phyloP scores from a whole-genome alignment of 2,113 vertebrate genomes.

The Pseudopodoces humilis region DNA sequence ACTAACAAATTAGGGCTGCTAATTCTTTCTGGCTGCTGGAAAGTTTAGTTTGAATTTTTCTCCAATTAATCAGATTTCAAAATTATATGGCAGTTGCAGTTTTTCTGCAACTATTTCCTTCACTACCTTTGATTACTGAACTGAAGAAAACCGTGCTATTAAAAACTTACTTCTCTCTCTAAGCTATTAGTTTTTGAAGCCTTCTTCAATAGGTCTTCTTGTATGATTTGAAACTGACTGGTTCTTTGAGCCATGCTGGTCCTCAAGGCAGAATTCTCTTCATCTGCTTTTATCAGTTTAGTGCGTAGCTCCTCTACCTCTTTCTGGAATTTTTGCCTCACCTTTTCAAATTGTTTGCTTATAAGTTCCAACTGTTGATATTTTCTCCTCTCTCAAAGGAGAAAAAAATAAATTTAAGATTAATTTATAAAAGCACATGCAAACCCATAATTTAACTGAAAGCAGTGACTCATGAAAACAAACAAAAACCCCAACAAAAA shows the following conservation, averaged over 20 bases:
- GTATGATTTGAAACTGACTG: conserved; percentile 87
- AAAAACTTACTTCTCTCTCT: conserved; percentile 83
- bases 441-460: neutral
- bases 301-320: conserved; percentile 77
- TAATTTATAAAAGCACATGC: neutral
- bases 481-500: neutral
- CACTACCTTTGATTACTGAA: neutral
- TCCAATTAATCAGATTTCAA: neutral
- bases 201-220: conserved; percentile 88
- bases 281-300: conserved; percentile 80
- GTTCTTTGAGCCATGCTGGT: conserved; percentile 87
- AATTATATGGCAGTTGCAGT: neutral
- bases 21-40: neutral
- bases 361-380: conserved; percentile 77
- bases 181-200: conserved; percentile 79
- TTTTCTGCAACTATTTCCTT: neutral
- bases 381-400: conserved; percentile 70
- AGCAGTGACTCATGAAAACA: neutral
- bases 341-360: conserved; percentile 80
- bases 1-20: neutral
- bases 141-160: neutral
- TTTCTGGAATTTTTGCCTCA: conserved; percentile 75
- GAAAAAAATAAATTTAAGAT: conserved; percentile 1
- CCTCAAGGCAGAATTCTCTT: conserved; percentile 85
- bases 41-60: neutral